Evolutionary conservation across 1,140 invertebrate species (phyloP), one percentile per base, ranked within the genome.

Genomic region (Apis cerana): DNA sequence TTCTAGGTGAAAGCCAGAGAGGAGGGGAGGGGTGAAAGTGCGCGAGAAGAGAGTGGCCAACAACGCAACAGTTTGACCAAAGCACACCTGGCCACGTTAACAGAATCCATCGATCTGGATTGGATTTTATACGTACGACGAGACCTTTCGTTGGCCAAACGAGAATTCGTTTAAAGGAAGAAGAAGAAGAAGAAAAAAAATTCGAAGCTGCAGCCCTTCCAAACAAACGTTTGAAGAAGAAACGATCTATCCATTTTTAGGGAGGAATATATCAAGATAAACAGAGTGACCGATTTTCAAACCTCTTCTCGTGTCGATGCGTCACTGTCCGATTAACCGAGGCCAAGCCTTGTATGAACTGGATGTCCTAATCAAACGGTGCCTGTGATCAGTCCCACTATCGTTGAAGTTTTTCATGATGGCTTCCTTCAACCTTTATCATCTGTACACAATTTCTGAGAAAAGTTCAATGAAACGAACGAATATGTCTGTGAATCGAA

Each of bases 251-350:
- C 54, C 27, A 17, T 7, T 59, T 13, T 19, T 43, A 27, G 27
- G 27, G 65, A 33, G 67, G 61, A 75, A 75, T 80, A 75, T 80
- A 52, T 23, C 27, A n/a, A 43, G 21, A 52, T 33, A 61, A 50
- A 56, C 11, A 86, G 76, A 68, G 61, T 75, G 33, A 7, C 33
- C 23, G 33, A 84, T 19, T 33, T 10, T 43, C 12, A 9, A 43
- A 58, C 50, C 27, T 56, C 33, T 43, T 43, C 33, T 7, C 33
- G 33, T 43, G 33, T 27, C 67, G 77, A 85, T 85, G 58, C 64
- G 61, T 89, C 87, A 88, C 76, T 89, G 80, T 89, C 86, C 77
- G 68, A 88, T 88, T 88, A 88, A 85, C 78, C 33, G 3, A 7
- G 71, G 21, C 48, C 48, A 59, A 10, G 21, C 33, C 3, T 21